These are phyloP conservation scores for Scalopus aquaticus DNA, from an alignment of 2,113 vertebrate species.

Conservation along the genomic window DNA sequence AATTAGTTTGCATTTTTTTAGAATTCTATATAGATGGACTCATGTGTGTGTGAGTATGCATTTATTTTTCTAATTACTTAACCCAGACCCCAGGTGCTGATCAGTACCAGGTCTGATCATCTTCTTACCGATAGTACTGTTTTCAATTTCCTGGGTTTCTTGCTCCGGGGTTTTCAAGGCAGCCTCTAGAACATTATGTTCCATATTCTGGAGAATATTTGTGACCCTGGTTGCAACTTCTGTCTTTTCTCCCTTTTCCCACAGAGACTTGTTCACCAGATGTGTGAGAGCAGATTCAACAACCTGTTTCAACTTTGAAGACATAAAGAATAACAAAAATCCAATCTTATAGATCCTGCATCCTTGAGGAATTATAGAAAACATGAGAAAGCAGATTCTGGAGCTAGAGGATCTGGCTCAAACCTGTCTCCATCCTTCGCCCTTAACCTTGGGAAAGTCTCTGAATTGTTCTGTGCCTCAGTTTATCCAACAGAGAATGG, in stretches of 20 bases:
- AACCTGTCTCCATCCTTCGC: not conserved
- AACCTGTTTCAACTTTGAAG: conserved; percentile 25
- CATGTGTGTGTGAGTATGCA: not conserved
- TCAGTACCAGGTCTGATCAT: no score
- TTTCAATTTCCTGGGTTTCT: not conserved
- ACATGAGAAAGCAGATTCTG: not conserved
- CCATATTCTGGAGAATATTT: not conserved
- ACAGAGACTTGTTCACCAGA: not conserved
- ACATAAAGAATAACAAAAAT: not conserved
- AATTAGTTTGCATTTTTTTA: not conserved
- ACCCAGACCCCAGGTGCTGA: not conserved
- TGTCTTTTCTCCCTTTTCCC: not conserved
- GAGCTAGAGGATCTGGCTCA: not conserved
- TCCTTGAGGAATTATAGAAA: not conserved
- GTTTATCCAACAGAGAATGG: not conserved
- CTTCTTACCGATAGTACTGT: conserved; percentile 29
- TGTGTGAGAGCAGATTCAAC: not conserved
- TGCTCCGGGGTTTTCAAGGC: not conserved
- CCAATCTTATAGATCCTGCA: not conserved
- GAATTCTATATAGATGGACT: not conserved
- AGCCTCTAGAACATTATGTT: not conserved
- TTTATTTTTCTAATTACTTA: not conserved
- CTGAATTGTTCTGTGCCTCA: not conserved
- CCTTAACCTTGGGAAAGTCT: not conserved
- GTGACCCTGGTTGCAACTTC: not conserved